Conservation (phyloP, 2,113 vertebrate genomes). For the Nettapus auritus region DNA sequence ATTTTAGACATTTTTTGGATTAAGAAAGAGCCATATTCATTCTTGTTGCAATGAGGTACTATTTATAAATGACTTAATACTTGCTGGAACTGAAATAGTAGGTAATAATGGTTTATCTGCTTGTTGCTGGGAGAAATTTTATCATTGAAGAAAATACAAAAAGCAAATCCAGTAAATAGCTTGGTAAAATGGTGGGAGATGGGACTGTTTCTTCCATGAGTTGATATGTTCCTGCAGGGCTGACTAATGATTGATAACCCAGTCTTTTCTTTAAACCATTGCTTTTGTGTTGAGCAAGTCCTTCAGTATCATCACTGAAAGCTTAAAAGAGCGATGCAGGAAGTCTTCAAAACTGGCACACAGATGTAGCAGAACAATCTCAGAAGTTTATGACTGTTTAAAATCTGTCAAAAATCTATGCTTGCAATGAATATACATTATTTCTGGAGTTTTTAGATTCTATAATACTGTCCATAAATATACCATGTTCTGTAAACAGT, state of each 20-base stretch:
- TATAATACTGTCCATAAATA: not conserved
- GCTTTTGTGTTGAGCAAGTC: not conserved
- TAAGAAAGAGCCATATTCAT: not conserved
- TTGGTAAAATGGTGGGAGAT: not conserved
- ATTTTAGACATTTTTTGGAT: not conserved
- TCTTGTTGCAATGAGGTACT: not conserved
- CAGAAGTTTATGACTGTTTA: not conserved
- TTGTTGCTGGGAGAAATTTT: not conserved
- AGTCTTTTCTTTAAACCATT: not conserved
- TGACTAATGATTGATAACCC: not conserved
- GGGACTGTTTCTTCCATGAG: not conserved
- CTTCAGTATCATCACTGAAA: not conserved
- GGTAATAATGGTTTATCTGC: not conserved
- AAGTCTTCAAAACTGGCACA: not conserved
- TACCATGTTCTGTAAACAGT: accelerated
- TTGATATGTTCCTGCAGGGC: not conserved
- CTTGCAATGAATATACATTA: not conserved
- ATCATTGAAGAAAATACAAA: not conserved
- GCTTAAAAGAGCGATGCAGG: not conserved
- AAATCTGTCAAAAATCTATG: not conserved
- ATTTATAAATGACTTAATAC: not conserved
- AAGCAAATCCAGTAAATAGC: not conserved
- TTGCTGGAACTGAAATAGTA: not conserved
- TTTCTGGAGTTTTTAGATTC: not conserved
- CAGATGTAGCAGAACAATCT: not conserved